phyloP scores from a whole-genome alignment of 2,888 invertebrate genomes.

The Mesoligia furuncula region DNA sequence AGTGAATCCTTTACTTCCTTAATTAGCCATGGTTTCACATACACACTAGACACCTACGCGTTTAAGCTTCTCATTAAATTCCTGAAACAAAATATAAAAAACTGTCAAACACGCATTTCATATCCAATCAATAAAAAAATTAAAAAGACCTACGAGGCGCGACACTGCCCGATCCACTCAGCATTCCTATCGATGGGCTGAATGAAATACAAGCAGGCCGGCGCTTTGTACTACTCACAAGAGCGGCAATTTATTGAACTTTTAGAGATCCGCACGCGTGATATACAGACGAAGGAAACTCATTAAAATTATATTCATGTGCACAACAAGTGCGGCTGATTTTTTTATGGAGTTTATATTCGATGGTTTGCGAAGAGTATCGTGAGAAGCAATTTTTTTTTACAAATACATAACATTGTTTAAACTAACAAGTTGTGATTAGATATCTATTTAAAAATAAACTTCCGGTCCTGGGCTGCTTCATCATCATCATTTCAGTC shows the following conservation, averaged over 20 bases:
- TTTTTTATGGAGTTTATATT: slow-evolving; percentile 12
- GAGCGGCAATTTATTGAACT: slow-evolving; percentile 75
- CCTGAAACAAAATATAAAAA: too few relatives aligned
- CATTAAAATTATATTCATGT: slow-evolving; percentile 59
- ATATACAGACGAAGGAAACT: slow-evolving; percentile 60
- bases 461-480: neutral
- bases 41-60: neutral
- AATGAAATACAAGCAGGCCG: slow-evolving; percentile 79
- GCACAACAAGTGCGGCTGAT: slow-evolving; percentile 18
- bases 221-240: slow-evolving; percentile 70
- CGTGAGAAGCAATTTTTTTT: slow-evolving; percentile 10
- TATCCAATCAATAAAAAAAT: neutral
- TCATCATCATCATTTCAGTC: neutral
- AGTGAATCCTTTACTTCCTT: neutral
- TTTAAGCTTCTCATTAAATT: neutral
- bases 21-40: neutral
- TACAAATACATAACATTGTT: neutral
- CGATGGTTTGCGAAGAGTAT: neutral
- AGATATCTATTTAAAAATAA: neutral
- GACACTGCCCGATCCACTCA: slow-evolving; percentile 49
- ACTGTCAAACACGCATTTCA: neutral
- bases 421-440: neutral
- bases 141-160: slow-evolving; percentile 14
- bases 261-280: slow-evolving; percentile 68
- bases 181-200: slow-evolving; percentile 75